These are phyloP conservation scores for Archilochus colubris DNA, from an alignment of 2,113 vertebrate species.

Conservation along the genomic window DNA sequence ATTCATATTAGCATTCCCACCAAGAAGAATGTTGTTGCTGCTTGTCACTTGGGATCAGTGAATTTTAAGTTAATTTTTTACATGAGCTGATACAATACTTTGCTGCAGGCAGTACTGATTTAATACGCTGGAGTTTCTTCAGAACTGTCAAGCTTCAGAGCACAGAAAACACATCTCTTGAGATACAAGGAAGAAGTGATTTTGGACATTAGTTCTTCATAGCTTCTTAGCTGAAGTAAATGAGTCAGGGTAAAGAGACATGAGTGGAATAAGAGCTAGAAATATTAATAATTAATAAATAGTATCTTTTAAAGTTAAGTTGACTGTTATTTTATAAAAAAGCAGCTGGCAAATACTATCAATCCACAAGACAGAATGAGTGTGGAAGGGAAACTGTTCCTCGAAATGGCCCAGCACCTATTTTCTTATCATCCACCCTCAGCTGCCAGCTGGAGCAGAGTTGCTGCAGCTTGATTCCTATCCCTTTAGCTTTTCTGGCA, in stretches of 20 bases:
- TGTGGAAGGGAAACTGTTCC: not conserved
- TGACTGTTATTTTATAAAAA: not conserved
- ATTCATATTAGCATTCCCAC: not conserved
- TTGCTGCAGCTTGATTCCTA: not conserved
- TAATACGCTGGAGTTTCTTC: not conserved
- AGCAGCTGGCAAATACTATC: not conserved
- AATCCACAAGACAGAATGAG: not conserved
- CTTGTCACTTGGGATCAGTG: not conserved
- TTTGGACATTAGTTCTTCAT: not conserved
- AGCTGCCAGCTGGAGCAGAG: not conserved
- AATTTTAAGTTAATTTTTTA: conserved; percentile 15
- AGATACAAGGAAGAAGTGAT: not conserved
- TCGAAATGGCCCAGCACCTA: not conserved
- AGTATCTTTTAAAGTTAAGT: not conserved
- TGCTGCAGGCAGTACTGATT: not conserved
- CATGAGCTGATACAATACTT: not conserved
- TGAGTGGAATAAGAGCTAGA: not conserved
- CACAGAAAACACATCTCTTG: not conserved
- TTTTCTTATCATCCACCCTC: not conserved
- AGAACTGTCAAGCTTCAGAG: not conserved
- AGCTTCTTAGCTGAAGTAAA: not conserved
- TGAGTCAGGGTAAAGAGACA: not conserved
- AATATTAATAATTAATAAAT: not conserved
- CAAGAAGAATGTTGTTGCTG: not conserved
- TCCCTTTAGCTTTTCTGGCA: not conserved